phyloP scores from a whole-genome alignment of 2,113 vertebrate species.

The Cryptotis parvus region DNA sequence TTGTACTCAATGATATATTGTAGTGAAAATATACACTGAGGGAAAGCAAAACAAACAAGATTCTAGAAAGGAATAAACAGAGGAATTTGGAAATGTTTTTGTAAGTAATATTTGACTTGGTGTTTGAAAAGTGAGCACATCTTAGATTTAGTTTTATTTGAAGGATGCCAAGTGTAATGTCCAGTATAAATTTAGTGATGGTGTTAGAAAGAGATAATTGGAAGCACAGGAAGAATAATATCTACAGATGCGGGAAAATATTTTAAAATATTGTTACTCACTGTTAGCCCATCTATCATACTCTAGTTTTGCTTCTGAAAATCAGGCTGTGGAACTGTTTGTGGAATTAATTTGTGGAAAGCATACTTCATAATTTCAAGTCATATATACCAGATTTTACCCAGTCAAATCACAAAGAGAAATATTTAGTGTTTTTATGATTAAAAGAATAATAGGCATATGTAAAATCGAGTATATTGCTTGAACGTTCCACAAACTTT shows the following conservation, averaged over 20 bases:
- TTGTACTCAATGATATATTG: not conserved
- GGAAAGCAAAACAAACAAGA: not conserved
- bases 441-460: not conserved
- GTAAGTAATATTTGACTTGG: not conserved
- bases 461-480: not conserved
- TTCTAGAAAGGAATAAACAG: not conserved
- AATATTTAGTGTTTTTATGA: not conserved
- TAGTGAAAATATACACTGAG: too few relatives aligned
- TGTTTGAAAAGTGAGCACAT: not conserved
- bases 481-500: not conserved
- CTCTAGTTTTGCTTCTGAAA: conserved; percentile 6
- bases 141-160: not conserved
- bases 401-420: not conserved
- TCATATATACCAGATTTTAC: not conserved
- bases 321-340: not conserved
- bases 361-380: conserved; percentile 4
- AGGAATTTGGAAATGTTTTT: not conserved
- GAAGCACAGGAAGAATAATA: not conserved
- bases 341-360: not conserved
- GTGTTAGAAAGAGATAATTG: not conserved
- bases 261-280: not conserved
- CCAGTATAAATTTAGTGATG: not conserved
- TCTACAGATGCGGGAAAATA: not conserved
- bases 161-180: not conserved
- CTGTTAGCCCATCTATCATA: not conserved